These are phyloP conservation scores for Axis porcinus DNA, from an alignment of 2,113 vertebrate genomes.

Conservation along the genomic window DNA sequence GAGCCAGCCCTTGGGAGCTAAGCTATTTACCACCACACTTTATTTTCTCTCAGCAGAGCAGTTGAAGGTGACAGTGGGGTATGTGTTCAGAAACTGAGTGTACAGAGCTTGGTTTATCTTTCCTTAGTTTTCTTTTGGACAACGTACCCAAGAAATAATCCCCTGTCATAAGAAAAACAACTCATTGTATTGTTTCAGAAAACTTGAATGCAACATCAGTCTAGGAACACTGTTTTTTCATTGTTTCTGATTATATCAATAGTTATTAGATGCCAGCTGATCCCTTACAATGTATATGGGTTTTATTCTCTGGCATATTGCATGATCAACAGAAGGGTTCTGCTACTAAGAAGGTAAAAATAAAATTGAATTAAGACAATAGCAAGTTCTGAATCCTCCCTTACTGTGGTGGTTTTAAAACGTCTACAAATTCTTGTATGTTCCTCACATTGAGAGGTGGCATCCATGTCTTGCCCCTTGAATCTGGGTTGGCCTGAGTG, in stretches of 20 bases:
- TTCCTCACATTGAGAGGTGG: not conserved
- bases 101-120: not conserved
- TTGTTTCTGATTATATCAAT: not conserved
- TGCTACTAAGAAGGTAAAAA: not conserved
- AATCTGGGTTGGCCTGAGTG: not conserved
- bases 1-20: not conserved
- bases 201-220: not conserved
- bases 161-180: not conserved
- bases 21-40: not conserved
- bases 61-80: not conserved
- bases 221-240: not conserved
- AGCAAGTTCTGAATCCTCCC: not conserved
- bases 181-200: not conserved
- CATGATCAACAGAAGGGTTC: not conserved
- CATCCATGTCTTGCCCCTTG: not conserved
- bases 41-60: not conserved
- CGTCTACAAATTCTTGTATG: not conserved
- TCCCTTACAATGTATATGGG: not conserved
- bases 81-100: not conserved
- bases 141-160: not conserved
- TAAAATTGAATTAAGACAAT: not conserved
- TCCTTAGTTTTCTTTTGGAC: not conserved
- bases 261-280: not conserved
- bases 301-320: not conserved
- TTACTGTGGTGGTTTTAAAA: not conserved